These are phyloP conservation scores for Crambe crambe DNA, from an alignment of 37 sponge, comb jelly and placozoan genomes.

Conservation along the genomic window DNA sequence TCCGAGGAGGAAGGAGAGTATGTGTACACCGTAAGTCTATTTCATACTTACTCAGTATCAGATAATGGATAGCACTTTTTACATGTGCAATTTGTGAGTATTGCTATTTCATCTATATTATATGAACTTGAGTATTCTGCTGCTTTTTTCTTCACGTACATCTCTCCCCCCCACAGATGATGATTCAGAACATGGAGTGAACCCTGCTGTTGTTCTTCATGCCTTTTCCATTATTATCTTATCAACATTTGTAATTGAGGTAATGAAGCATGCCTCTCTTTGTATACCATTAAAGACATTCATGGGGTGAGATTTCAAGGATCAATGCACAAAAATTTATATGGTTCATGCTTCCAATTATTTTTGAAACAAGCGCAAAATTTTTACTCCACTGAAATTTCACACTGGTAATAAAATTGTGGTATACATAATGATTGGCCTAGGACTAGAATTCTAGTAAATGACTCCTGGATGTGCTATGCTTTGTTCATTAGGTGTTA, in stretches of 20 bases:
- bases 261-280: no score
- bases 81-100: not conserved
- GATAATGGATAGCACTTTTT: not conserved
- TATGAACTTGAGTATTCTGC: no score
- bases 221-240: conserved; percentile 62
- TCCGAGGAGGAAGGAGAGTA: conserved; percentile 19
- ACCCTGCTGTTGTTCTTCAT: conserved; percentile 75
- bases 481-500: conserved; percentile 60
- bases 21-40: conserved; percentile 3
- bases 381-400: no score
- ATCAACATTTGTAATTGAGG: conserved; percentile 78
- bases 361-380: no score
- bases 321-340: no score
- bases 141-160: no score
- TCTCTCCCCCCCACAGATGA: conserved; percentile 22
- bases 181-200: conserved; percentile 34
- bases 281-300: no score
- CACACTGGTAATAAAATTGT: no score
- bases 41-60: no score
- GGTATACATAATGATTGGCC: no score
- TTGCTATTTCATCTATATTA: not conserved
- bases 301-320: no score
- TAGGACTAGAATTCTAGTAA: not conserved
- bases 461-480: not conserved
- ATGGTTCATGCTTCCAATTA: no score